Conservation (phyloP, 1,140 invertebrate genomes). For the Eurosta solidaginis region DNA sequence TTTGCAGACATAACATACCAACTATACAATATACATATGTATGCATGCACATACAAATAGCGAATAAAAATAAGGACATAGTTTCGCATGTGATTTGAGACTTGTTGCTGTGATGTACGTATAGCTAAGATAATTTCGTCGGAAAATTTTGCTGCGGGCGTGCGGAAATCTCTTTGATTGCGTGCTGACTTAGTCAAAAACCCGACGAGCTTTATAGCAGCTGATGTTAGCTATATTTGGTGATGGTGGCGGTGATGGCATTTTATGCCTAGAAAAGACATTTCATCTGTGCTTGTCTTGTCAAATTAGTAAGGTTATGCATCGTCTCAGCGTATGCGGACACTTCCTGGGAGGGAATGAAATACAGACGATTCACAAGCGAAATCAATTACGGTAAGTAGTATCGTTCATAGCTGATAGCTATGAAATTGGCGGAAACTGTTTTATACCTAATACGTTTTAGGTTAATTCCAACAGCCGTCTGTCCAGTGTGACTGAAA, state of each 20-base stretch:
- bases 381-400: not conserved
- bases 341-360: not conserved
- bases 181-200: not conserved
- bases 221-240: not conserved
- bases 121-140: constrained; percentile 28
- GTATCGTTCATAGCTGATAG: too few species aligned
- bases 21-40: too few species aligned
- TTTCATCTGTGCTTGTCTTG: constrained; percentile 13
- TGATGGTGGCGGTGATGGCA: not conserved
- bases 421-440: not conserved
- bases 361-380: not conserved
- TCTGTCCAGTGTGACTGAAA: too few species aligned
- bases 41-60: not conserved
- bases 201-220: not conserved
- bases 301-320: constrained; percentile 5
- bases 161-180: constrained; percentile 58
- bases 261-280: constrained; percentile 20
- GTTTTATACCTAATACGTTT: not conserved
- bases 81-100: not conserved
- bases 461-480: too few species aligned
- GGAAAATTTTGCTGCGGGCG: constrained; percentile 49
- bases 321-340: not conserved
- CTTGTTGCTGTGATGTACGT: not conserved
- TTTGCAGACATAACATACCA: too few species aligned
- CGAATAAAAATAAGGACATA: not conserved